A percentile compares a stretch with the other conserved stretches of the same genome.
These are phyloP conservation scores for Caerostris darwini DNA, from an alignment of 1,140 invertebrate genomes.

Conservation along the genomic window DNA sequence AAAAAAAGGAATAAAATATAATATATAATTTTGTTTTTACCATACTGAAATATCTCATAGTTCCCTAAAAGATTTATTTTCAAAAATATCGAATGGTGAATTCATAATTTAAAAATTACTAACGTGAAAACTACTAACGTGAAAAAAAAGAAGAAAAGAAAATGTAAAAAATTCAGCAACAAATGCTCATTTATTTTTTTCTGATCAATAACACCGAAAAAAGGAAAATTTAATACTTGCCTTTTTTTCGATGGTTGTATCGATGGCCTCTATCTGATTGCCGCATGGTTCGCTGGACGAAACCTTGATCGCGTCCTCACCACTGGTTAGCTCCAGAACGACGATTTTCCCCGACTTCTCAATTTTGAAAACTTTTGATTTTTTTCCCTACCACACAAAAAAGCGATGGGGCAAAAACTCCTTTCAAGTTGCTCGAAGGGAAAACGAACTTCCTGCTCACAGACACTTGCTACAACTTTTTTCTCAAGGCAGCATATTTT, in stretches of 20 bases:
- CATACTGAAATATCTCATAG: too few species aligned
- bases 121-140: too few species aligned
- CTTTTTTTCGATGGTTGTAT: conserved; percentile 76
- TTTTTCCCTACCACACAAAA: not conserved
- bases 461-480: not conserved
- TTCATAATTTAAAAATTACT: too few species aligned
- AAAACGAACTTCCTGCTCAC: not conserved
- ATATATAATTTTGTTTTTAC: too few species aligned
- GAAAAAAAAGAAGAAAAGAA: not conserved
- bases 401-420: not conserved
- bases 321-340: conserved; percentile 74
- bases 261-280: conserved; percentile 68
- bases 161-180: not conserved
- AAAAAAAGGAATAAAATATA: too few species aligned
- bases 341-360: conserved; percentile 76
- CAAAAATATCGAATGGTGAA: too few species aligned
- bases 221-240: conserved; percentile 15
- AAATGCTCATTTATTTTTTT: not conserved
- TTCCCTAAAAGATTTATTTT: too few species aligned
- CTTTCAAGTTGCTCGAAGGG: not conserved
- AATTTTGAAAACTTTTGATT: conserved; percentile 68
- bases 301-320: conserved; percentile 68
- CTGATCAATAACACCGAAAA: not conserved
- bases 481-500: not conserved
- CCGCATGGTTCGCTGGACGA: conserved; percentile 70